Evolutionary conservation across 1,140 invertebrate species (phyloP), one percentile per base, ranked within the genome.

Genomic region (Nymphalis io): DNA sequence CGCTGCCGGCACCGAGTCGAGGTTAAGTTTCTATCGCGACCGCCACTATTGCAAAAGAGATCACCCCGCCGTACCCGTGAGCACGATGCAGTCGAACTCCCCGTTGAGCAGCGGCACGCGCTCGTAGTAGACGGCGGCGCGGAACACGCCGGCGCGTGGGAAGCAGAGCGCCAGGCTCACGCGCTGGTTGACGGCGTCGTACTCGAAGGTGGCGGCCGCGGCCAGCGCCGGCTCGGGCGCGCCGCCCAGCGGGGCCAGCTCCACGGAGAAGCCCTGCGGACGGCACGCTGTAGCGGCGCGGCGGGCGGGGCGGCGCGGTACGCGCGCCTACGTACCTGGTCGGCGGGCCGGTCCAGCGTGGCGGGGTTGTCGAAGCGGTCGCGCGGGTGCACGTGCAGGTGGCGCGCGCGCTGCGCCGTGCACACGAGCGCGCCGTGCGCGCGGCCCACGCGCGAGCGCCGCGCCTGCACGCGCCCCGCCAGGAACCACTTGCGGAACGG

Each of bases 31-130:
- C n/a, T n/a, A n/a, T n/a, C n/a, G n/a, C n/a, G n/a, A n/a, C n/a
- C n/a, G n/a, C n/a, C n/a, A n/a, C n/a, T n/a, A n/a, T n/a, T n/a
- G n/a, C n/a, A n/a, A n/a, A n/a, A n/a, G n/a, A n/a, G n/a, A n/a
- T n/a, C n/a, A n/a, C n/a, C n/a, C n/a, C 15, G 15, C 3, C 44
- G 12, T n/a, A 53, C 51, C 51, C 78, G 95, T 97, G 51, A 98
- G 93, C 23, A 98, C 97, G 76, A 98, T 96, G 81, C 98, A 97
- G 88, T 98, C 96, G 83, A 98, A 98, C 84, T 97, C 96, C 15
- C 97, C 98, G 90, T 98, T 98, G 77, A 96, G 96, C 73, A 98
- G 90, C 77, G 96, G 94, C 66, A 95, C 93, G 51, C 95, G 95
- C 53, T 94, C 93, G 83, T 97, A 97, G 73, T 94, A 95, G 20